phyloP scores from a whole-genome alignment of 2,113 vertebrate genomes.

The Aphelocoma coerulescens region DNA sequence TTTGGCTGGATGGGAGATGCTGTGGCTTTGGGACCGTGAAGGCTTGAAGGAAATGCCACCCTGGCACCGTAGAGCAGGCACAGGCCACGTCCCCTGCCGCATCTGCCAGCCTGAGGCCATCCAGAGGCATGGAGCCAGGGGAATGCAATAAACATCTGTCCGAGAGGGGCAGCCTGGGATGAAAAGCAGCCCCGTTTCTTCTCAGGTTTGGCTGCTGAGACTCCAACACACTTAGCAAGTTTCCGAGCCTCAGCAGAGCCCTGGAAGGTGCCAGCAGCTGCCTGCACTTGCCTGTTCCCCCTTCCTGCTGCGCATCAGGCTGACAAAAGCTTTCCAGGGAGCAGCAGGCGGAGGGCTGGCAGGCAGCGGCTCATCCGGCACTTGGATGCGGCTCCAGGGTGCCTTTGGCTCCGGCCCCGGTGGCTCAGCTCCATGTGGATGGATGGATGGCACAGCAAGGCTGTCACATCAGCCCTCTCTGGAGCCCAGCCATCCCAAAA shows the following conservation, averaged over 20 bases:
- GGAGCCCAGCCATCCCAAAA: not conserved
- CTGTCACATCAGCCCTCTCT: not conserved
- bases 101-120: not conserved
- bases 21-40: not conserved
- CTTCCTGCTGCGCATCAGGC: not conserved
- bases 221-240: not conserved
- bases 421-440: not conserved
- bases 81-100: rapidly evolving
- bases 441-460: rapidly evolving
- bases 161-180: not conserved
- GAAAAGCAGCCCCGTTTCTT: not conserved
- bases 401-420: not conserved
- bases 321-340: not conserved
- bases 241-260: not conserved
- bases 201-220: rapidly evolving
- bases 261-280: not conserved
- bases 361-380: rapidly evolving
- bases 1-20: not conserved
- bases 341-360: not conserved
- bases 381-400: rapidly evolving
- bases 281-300: not conserved
- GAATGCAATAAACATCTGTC: not conserved
- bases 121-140: not conserved
- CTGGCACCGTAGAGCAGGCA: not conserved
- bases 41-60: not conserved